phyloP scores from a whole-genome alignment of 1,140 invertebrate species.

The Plodia interpunctella region DNA sequence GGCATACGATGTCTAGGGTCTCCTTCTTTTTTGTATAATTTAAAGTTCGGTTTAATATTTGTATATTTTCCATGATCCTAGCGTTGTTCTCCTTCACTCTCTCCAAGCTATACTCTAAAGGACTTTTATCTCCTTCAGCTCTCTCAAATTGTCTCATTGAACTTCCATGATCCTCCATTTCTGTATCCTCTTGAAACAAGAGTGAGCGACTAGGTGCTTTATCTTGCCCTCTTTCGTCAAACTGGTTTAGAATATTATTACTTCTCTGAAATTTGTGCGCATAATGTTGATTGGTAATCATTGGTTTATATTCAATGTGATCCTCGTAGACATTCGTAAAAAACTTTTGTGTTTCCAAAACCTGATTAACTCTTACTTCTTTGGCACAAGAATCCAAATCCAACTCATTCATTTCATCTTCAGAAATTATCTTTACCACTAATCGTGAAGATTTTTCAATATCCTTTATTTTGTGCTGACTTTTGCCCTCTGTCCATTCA shows the following conservation, averaged over 20 bases:
- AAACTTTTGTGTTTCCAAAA: conserved; percentile 14
- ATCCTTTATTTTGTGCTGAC: conserved; percentile 40
- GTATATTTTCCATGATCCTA: conserved; percentile 69
- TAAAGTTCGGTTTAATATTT: conserved; percentile 64
- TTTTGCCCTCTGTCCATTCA: conserved; percentile 50
- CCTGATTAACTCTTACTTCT: conserved; percentile 26
- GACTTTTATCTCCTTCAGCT: conserved; percentile 29
- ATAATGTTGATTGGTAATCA: neutral
- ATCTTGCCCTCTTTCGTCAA: conserved; percentile 17
- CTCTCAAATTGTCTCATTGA: neutral
- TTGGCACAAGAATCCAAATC: conserved; percentile 56
- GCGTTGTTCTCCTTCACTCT: conserved; percentile 71
- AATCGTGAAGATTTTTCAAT: conserved; percentile 46
- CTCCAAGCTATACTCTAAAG: conserved; percentile 64
- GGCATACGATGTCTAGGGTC: conserved; percentile 46
- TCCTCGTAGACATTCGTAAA: neutral
- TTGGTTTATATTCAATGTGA: neutral
- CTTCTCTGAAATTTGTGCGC: neutral
- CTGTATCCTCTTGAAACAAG: conserved; percentile 11
- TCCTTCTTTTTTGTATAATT: conserved; percentile 68
- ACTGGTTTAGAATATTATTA: neutral
- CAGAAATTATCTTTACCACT: conserved; percentile 51
- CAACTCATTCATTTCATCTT: conserved; percentile 38
- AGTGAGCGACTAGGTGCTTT: conserved; percentile 7
- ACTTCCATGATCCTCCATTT: conserved; percentile 14